A percentile compares a stretch with the other conserved stretches of the same genome.
These are phyloP conservation scores for Baronia brevicornis DNA, from an alignment of 2,888 invertebrate genomes.

Conservation along the genomic window DNA sequence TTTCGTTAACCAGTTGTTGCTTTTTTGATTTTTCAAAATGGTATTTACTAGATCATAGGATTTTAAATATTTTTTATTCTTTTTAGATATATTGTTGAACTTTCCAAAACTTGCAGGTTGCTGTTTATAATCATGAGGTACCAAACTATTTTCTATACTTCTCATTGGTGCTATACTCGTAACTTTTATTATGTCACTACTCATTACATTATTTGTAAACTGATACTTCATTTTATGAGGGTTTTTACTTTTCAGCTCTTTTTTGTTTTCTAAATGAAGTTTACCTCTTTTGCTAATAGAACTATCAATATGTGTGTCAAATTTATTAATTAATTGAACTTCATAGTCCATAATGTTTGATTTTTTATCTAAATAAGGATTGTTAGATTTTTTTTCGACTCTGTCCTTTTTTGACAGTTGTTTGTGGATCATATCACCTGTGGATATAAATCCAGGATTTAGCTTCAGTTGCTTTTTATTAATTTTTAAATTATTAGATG, in stretches of 20 bases:
- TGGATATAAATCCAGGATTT: too few species aligned
- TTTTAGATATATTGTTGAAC: constrained; percentile 6
- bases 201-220: constrained; percentile 17
- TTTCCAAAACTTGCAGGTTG: neutral
- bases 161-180: neutral
- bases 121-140: neutral
- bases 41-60: constrained; percentile 50
- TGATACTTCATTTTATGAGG: too few species aligned
- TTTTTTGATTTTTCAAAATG: constrained; percentile 29
- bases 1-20: neutral
- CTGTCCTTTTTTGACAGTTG: too few species aligned
- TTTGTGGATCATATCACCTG: too few species aligned
- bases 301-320: constrained; percentile 24
- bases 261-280: constrained; percentile 21
- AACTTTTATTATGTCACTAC: neutral
- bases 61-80: constrained; percentile 27
- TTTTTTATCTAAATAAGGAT: too few species aligned
- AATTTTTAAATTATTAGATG: constrained; percentile 9
- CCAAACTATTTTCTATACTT: neutral
- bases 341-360: too few species aligned
- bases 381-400: constrained; percentile 3
- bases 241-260: constrained; percentile 17
- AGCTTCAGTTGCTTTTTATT: constrained; percentile 9
- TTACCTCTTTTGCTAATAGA: constrained; percentile 27
- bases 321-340: constrained; percentile 25